Conservation (phyloP, 2,888 invertebrate species). For the Synanthedon vespiformis region DNA sequence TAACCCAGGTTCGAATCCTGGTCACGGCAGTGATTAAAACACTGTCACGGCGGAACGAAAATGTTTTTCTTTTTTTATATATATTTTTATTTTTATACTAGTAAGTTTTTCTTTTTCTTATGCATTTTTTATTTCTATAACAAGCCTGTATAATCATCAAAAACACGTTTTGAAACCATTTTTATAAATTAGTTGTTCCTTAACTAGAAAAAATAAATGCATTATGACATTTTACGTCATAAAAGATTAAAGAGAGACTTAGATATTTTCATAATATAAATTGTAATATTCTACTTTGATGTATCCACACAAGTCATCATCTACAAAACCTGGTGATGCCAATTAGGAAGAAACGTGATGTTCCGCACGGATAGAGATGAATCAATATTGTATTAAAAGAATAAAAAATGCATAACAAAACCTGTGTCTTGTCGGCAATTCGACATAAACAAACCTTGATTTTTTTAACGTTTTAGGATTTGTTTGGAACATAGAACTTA, state of each 20-base stretch:
- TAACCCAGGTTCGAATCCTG: conserved; percentile 78
- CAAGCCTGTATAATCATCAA: no score
- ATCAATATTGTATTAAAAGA: conserved; percentile 2
- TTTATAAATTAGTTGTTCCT: no score
- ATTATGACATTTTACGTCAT: no score
- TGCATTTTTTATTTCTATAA: neutral
- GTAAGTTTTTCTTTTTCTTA: neutral
- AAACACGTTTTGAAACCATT: no score
- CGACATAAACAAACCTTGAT: no score
- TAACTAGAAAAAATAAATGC: no score
- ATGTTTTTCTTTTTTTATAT: conserved; percentile 5
- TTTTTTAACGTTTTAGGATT: no score
- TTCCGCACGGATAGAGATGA: conserved; percentile 2
- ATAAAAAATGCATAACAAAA: conserved; percentile 3
- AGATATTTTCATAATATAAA: neutral
- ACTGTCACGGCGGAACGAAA: conserved; percentile 23
- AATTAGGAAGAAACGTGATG: conserved; percentile 1
- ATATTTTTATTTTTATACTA: neutral
- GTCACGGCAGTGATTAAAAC: conserved; percentile 70
- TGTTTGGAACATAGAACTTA: no score
- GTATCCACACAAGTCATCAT: no score
- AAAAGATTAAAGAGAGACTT: no score
- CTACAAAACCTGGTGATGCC: neutral
- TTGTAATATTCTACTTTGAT: no score
- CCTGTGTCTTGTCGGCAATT: neutral